Conservation (phyloP, 1,140 invertebrate genomes). For the Lanistes nyassanus region DNA sequence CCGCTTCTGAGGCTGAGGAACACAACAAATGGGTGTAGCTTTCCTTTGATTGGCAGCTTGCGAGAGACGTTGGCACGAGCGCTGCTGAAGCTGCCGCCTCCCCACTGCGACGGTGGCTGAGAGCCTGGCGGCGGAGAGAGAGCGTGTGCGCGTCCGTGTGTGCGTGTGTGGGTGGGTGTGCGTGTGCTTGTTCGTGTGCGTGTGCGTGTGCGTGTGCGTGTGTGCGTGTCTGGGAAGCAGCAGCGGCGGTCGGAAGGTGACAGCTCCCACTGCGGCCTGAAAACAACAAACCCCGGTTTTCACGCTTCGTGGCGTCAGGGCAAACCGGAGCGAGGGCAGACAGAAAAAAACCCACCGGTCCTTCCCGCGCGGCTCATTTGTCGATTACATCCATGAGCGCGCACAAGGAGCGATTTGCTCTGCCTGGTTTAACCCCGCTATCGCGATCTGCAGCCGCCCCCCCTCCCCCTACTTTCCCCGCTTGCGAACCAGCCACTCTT, state of each 20-base stretch:
- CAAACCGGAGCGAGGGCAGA: not conserved
- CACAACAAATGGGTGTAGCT: slow-evolving; percentile 12
- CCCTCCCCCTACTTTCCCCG: no score
- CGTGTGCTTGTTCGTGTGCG: no score
- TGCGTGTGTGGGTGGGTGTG: no score
- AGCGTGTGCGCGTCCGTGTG: no score
- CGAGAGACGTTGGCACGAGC: slow-evolving; percentile 15
- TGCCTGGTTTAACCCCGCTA: not conserved
- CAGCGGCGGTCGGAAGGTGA: slow-evolving; percentile 3
- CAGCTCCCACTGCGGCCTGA: not conserved
- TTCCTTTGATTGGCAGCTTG: slow-evolving; percentile 20
- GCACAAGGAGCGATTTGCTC: slow-evolving; percentile 11
- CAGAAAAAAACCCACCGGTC: slow-evolving; percentile 4
- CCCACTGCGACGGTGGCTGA: not conserved
- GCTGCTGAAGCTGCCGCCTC: slow-evolving; percentile 4
- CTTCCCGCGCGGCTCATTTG: slow-evolving; percentile 3
- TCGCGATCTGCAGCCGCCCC: no score
- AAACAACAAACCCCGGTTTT: slow-evolving; percentile 2
- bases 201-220: no score
- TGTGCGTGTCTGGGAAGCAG: no score
- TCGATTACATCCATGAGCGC: slow-evolving; percentile 14
- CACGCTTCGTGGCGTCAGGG: slow-evolving; percentile 3
- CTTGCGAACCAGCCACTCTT: no score
- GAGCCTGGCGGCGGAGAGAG: not conserved
- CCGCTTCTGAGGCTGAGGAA: not conserved